A percentile compares a stretch with the other conserved stretches of the same genome.
Evolutionary conservation across 2,113 vertebrate genomes (phyloP).

Genomic region (Rhinoptilus africanus): DNA sequence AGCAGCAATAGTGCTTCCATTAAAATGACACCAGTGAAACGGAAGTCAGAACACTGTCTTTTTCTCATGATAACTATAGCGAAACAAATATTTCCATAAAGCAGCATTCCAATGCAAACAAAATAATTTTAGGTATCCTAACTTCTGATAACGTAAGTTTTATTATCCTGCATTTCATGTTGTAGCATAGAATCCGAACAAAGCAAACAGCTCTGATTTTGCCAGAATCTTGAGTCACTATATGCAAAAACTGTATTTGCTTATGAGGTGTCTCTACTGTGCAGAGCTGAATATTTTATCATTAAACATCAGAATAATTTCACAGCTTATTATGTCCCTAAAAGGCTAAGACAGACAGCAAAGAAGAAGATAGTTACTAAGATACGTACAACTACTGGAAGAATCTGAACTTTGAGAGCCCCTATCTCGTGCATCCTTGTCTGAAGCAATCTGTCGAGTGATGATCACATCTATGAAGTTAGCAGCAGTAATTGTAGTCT

Average conservation of each 20-base stretch:
- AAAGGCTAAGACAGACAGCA: constrained; percentile 36
- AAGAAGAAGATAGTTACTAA: constrained; percentile 39
- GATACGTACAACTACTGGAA: constrained; percentile 90
- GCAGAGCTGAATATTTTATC: neutral
- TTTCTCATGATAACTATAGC: neutral
- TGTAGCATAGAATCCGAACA: neutral
- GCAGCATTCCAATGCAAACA: neutral
- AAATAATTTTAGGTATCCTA: neutral
- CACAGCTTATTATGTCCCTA: neutral
- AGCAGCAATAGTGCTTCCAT: neutral
- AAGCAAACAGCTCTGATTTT: neutral
- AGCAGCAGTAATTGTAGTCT: constrained; percentile 97
- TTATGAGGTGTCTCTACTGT: neutral
- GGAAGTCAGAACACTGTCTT: neutral
- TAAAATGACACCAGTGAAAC: neutral
- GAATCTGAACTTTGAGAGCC: constrained; percentile 95
- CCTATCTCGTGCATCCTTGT: constrained; percentile 93
- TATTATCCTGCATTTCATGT: neutral
- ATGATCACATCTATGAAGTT: constrained; percentile 99
- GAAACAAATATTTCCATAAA: neutral
- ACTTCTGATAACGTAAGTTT: neutral
- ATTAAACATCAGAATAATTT: neutral
- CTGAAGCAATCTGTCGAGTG: constrained; percentile 95
- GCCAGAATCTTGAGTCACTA: neutral
- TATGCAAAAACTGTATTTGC: neutral